These are phyloP conservation scores for Botrylloides violaceus DNA, from an alignment of 23 tunicate genomes.

Conservation along the genomic window DNA sequence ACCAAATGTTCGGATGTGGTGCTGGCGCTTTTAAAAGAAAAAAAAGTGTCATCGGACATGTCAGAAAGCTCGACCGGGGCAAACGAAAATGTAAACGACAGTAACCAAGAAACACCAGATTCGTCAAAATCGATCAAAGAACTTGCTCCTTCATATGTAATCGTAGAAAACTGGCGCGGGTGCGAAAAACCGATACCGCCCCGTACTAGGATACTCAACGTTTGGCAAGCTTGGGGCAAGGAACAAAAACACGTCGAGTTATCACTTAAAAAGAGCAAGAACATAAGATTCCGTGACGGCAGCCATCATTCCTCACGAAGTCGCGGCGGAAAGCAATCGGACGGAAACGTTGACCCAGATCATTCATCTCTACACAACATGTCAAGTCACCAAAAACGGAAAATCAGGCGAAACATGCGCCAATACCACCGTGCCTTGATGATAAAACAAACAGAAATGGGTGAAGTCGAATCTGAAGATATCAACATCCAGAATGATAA, in stretches of 20 bases:
- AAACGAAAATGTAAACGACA: slow-evolving; percentile 6
- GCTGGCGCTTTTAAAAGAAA: slow-evolving; percentile 68
- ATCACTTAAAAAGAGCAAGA: slow-evolving; percentile 52
- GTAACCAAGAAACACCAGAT: slow-evolving; percentile 11
- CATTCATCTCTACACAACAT: slow-evolving; percentile 39
- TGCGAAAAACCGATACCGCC: slow-evolving; percentile 82
- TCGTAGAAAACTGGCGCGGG: slow-evolving; percentile 91
- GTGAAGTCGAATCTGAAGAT: slow-evolving; percentile 26
- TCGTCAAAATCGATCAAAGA: slow-evolving; percentile 39
- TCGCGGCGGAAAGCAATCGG: slow-evolving; percentile 1
- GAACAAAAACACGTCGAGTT: slow-evolving; percentile 92
- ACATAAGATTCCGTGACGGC: slow-evolving; percentile 21
- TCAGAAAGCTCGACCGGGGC: slow-evolving; percentile 6
- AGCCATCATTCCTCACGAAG: background rate
- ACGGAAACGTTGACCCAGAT: background rate
- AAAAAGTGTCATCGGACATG: slow-evolving; percentile 12
- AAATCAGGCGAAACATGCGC: slow-evolving; percentile 62
- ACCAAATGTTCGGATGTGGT: slow-evolving; percentile 86
- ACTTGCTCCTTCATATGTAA: slow-evolving; percentile 67
- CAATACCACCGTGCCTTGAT: slow-evolving; percentile 72
- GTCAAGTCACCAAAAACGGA: slow-evolving; percentile 57
- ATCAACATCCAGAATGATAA: slow-evolving; percentile 27
- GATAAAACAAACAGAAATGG: slow-evolving; percentile 31
- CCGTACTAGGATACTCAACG: slow-evolving; percentile 63
- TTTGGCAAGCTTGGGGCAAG: slow-evolving; percentile 97